phyloP scores from a whole-genome alignment of 2,888 invertebrate species.

The Zele albiditarsus region DNA sequence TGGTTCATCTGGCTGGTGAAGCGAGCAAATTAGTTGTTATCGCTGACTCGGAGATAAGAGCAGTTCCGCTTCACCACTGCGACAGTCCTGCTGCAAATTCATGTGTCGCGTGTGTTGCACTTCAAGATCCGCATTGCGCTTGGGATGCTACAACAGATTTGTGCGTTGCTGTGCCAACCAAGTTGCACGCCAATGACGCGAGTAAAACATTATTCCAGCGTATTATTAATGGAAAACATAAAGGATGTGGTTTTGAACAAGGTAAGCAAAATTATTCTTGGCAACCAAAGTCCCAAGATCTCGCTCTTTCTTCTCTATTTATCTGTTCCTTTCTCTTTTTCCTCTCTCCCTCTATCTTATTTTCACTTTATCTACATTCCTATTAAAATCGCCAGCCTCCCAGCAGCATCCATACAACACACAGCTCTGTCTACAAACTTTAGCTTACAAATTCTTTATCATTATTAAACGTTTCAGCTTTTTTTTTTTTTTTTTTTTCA shows the following conservation, averaged over 20 bases:
- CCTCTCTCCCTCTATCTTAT: neutral
- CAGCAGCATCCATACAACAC: conserved; percentile 52
- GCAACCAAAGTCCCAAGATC: conserved; percentile 52
- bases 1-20: conserved; percentile 78
- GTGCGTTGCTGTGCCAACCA: conserved; percentile 76
- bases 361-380: conserved; percentile 27
- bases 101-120: conserved; percentile 88
- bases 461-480: conserved; percentile 25
- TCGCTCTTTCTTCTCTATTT: conserved; percentile 4
- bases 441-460: conserved; percentile 27
- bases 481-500: conserved; percentile 28
- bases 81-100: conserved; percentile 66
- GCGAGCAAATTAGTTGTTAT: conserved; percentile 90
- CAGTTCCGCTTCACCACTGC: conserved; percentile 91
- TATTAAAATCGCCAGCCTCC: conserved; percentile 54
- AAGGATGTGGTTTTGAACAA: conserved; percentile 74
- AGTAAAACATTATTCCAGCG: conserved; percentile 81
- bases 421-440: conserved; percentile 44
- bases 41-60: conserved; percentile 88
- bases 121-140: conserved; percentile 98
- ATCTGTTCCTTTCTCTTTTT: conserved; percentile 20
- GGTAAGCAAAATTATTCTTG: conserved; percentile 54
- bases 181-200: conserved; percentile 77
- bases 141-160: conserved; percentile 84
- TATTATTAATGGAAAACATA: conserved; percentile 80